phyloP scores from a whole-genome alignment of 2,113 vertebrate genomes.

The Pelobates fuscus region DNA sequence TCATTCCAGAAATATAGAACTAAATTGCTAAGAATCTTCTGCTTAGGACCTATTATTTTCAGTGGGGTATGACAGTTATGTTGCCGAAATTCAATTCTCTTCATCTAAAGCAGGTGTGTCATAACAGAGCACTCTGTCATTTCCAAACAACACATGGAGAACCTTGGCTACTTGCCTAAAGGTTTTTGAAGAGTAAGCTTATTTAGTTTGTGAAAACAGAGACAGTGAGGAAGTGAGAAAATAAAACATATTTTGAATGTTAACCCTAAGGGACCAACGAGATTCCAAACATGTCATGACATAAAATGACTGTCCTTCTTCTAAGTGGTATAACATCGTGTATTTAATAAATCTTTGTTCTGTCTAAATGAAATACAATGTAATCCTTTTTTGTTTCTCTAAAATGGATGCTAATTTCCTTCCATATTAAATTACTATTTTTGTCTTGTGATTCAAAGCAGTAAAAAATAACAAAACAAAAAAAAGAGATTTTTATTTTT shows the following conservation, averaged over 20 bases:
- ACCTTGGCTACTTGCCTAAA: conserved; percentile 5
- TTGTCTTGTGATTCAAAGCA: too few species aligned
- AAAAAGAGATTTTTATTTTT: too few species aligned
- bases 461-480: too few species aligned
- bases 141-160: conserved; percentile 6
- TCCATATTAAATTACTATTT: too few species aligned
- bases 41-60: conserved; percentile 27
- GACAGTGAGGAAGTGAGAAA: not conserved
- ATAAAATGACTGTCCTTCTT: too few species aligned
- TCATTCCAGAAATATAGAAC: conserved; percentile 19
- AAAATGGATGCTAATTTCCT: too few species aligned
- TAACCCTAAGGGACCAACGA: too few species aligned
- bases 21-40: conserved; percentile 33
- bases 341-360: too few species aligned
- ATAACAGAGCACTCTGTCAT: conserved; percentile 13
- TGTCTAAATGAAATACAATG: too few species aligned
- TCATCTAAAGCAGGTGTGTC: conserved; percentile 31
- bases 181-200: not conserved
- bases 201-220: not conserved
- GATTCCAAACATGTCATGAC: too few species aligned
- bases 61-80: conserved; percentile 25
- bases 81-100: conserved; percentile 13
- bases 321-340: too few species aligned
- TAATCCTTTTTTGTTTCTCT: too few species aligned
- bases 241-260: not conserved